Percentiles rank a stretch among this genome's conserved stretches.
phyloP scores from a whole-genome alignment of 2,888 invertebrate species.

The Chelonus formosanus region DNA sequence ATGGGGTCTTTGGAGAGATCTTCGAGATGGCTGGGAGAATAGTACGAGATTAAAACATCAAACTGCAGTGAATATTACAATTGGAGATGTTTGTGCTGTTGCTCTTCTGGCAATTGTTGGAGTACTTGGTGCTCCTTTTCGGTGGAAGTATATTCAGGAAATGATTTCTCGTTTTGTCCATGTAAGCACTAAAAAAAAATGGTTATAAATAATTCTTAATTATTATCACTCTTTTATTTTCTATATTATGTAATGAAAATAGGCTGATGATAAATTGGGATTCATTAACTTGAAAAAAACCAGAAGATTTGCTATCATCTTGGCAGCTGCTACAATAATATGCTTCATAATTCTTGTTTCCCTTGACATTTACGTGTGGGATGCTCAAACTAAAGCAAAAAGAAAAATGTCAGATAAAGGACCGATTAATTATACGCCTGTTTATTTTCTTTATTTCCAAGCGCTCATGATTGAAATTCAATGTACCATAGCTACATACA shows the following conservation, averaged over 20 bases:
- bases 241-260: background rate
- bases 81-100: conserved; percentile 70
- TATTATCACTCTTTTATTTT: too few species aligned
- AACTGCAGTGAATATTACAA: conserved; percentile 69
- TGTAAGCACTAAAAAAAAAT: conserved; percentile 40
- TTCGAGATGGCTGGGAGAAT: conserved; percentile 67
- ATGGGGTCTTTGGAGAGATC: conserved; percentile 68
- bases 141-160: conserved; percentile 68
- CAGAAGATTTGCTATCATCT: conserved; percentile 48
- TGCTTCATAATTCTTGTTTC: conserved; percentile 48
- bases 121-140: conserved; percentile 67
- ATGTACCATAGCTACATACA: conserved; percentile 70
- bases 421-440: conserved; percentile 68
- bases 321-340: conserved; percentile 42
- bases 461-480: conserved; percentile 71
- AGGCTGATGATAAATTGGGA: conserved; percentile 57
- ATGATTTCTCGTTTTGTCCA: conserved; percentile 68
- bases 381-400: conserved; percentile 41
- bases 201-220: too few species aligned
- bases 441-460: conserved; percentile 71
- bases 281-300: conserved; percentile 48
- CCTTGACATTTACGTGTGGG: conserved; percentile 52
- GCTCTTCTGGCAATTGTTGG: conserved; percentile 67
- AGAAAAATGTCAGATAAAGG: conserved; percentile 52
- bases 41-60: conserved; percentile 70